phyloP scores from a whole-genome alignment of 1,140 invertebrate species.

The Pectinophora gossypiella region DNA sequence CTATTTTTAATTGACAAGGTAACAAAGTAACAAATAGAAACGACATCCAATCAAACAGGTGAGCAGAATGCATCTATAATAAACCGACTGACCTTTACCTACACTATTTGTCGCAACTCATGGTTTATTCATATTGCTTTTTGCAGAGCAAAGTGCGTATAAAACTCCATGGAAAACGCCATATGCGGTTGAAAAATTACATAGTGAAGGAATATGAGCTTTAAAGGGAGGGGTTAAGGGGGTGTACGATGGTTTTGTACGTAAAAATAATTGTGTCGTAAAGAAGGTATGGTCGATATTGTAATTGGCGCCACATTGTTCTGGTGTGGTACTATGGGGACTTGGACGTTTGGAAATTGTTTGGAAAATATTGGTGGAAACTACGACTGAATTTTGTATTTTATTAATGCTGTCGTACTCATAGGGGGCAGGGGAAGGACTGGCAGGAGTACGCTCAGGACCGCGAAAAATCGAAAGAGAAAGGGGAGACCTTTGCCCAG shows the following conservation, averaged over 20 bases:
- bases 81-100: slow-evolving; percentile 58
- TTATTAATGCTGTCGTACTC: no score
- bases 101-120: slow-evolving; percentile 60
- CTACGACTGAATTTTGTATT: no score
- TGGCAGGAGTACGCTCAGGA: no score
- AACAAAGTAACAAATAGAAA: slow-evolving; percentile 11
- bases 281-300: slow-evolving; percentile 29
- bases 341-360: no score
- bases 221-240: neutral
- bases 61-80: slow-evolving; percentile 43
- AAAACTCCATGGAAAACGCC: slow-evolving; percentile 23
- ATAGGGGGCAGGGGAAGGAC: no score
- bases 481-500: no score
- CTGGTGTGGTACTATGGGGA: neutral
- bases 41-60: slow-evolving; percentile 46
- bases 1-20: slow-evolving; percentile 5
- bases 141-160: slow-evolving; percentile 46
- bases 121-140: slow-evolving; percentile 63
- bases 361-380: no score
- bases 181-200: neutral
- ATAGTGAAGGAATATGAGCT: neutral
- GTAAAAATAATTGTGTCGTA: slow-evolving; percentile 7
- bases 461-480: no score
- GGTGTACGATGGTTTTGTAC: neutral
- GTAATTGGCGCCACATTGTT: slow-evolving; percentile 38